Percentiles rank a stretch among this genome's conserved stretches.
phyloP scores from a whole-genome alignment of 2,888 invertebrate genomes.

The Drepanosiphum platanoidis region DNA sequence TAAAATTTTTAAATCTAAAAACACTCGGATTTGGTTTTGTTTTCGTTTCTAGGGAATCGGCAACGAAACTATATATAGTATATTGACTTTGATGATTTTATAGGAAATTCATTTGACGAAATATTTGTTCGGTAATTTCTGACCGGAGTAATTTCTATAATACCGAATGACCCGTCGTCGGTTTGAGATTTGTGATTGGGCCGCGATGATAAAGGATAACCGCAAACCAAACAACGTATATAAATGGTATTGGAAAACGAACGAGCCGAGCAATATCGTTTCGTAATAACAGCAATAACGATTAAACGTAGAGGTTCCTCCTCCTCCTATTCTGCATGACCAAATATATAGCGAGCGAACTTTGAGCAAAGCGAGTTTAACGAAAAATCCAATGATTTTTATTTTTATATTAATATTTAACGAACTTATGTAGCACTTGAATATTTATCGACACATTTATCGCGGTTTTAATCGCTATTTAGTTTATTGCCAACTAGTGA shows the following conservation, averaged over 20 bases:
- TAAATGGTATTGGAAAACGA: neutral
- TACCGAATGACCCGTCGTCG: neutral
- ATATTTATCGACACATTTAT: neutral
- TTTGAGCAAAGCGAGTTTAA: neutral
- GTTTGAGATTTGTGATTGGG: neutral
- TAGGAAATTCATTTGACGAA: neutral
- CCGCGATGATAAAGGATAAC: neutral
- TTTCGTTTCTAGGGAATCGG: too few relatives aligned
- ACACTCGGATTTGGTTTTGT: too few relatives aligned
- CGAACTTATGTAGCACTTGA: neutral
- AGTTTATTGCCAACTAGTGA: neutral
- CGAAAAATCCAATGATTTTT: neutral
- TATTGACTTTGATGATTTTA: neutral
- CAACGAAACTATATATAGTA: too few relatives aligned
- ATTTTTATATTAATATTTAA: too few relatives aligned
- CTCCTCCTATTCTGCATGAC: too few relatives aligned
- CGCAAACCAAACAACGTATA: neutral
- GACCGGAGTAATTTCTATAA: neutral
- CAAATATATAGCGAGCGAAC: neutral
- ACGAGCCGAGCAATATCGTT: neutral
- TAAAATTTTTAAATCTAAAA: too few relatives aligned
- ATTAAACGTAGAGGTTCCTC: neutral
- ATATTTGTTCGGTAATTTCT: neutral
- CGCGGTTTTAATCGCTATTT: neutral
- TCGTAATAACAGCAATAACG: neutral